phyloP scores from a whole-genome alignment of 2,113 vertebrate genomes.

The Recurvirostra avosetta region DNA sequence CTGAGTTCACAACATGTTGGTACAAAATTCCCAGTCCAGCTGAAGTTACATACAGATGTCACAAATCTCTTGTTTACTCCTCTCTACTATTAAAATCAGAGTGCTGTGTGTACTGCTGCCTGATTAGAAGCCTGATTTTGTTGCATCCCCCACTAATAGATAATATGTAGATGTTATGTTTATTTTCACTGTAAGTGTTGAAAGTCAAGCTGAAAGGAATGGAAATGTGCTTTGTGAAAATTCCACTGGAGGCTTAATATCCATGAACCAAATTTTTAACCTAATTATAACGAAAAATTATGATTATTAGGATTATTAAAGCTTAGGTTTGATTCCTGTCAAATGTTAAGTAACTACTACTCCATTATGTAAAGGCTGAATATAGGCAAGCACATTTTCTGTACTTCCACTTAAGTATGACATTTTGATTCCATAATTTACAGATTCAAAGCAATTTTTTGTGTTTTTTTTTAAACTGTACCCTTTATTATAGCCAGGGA shows the following conservation, averaged over 20 bases:
- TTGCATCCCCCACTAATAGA: neutral
- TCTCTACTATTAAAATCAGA: neutral
- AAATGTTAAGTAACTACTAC: neutral
- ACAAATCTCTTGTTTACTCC: neutral
- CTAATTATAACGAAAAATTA: neutral
- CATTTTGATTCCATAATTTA: neutral
- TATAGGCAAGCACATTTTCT: neutral
- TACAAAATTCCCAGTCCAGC: neutral
- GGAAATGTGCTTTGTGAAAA: neutral
- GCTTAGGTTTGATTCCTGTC: neutral
- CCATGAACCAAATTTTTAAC: neutral
- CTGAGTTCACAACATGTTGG: neutral
- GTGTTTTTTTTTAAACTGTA: neutral
- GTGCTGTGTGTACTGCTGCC: neutral
- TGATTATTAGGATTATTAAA: neutral
- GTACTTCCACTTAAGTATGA: neutral
- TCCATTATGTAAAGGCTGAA: neutral
- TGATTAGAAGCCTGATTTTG: neutral
- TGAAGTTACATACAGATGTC: neutral
- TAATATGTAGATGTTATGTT: neutral
- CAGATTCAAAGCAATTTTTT: neutral
- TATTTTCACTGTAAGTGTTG: neutral
- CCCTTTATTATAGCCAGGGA: neutral
- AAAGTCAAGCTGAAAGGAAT: neutral
- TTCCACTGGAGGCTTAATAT: neutral